Evolutionary conservation across 2,797 vertebrate genomes (phyloP).

Genomic region (Falco concolor): DNA sequence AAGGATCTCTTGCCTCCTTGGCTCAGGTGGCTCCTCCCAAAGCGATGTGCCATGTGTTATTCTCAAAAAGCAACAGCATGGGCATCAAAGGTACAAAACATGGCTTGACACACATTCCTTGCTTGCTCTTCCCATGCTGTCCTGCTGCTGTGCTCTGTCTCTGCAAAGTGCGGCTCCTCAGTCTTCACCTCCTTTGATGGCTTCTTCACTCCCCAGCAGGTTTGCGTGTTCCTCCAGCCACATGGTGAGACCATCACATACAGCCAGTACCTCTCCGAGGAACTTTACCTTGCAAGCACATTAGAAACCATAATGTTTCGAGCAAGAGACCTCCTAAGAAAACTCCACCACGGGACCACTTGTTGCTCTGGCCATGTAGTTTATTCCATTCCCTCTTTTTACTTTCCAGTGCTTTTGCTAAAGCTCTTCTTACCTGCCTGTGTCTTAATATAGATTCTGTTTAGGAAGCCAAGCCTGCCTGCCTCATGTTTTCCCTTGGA

Average conservation of each 20-base stretch:
- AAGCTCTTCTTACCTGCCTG: slow-evolving; percentile 6
- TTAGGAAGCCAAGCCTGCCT: slow-evolving; percentile 14
- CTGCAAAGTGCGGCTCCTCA: neutral
- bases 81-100: neutral
- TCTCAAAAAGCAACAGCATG: neutral
- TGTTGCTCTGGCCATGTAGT: neutral
- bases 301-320: neutral
- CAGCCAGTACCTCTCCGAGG: neutral
- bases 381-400: slow-evolving; percentile 42
- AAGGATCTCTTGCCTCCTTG: neutral
- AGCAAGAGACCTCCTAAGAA: neutral
- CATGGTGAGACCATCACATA: neutral
- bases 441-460: slow-evolving; percentile 23
- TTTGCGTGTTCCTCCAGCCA: neutral
- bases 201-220: neutral
- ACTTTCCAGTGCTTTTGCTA: slow-evolving; percentile 2
- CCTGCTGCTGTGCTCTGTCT: neutral
- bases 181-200: neutral
- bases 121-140: neutral
- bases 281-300: neutral
- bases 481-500: slow-evolving; percentile 56
- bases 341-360: neutral
- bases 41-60: neutral
- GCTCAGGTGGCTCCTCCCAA: neutral
- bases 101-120: neutral